Percentiles rank a stretch among this genome's conserved stretches.
These are phyloP conservation scores for Nowickia ferox DNA, from an alignment of 2,888 invertebrate species.

Conservation along the genomic window DNA sequence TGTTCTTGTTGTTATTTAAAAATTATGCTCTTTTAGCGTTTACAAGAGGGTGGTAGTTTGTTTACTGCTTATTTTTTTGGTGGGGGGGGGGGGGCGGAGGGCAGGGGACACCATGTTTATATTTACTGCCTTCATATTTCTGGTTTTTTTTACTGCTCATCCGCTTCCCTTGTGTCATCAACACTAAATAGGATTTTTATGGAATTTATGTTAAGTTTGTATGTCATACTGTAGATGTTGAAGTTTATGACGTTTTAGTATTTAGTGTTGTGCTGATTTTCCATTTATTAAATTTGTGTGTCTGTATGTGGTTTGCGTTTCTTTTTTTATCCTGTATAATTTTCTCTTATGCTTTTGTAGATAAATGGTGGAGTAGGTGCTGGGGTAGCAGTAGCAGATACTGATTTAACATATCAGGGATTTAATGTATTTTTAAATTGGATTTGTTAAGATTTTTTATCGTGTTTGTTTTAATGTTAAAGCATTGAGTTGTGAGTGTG, in stretches of 20 bases:
- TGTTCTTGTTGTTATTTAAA: slow-evolving; percentile 13
- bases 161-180: slow-evolving; percentile 50
- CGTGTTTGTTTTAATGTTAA: slow-evolving; percentile 58
- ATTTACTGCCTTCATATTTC: slow-evolving; percentile 24
- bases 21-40: slow-evolving; percentile 42
- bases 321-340: background rate
- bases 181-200: slow-evolving; percentile 68
- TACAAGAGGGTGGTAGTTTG: slow-evolving; percentile 28
- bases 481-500: slow-evolving; percentile 14
- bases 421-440: slow-evolving; percentile 72
- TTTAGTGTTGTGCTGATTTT: slow-evolving; percentile 71
- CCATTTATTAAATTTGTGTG: slow-evolving; percentile 70
- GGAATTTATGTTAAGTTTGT: slow-evolving; percentile 61
- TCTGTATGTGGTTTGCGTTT: slow-evolving; percentile 46
- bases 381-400: slow-evolving; percentile 58
- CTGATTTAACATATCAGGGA: slow-evolving; percentile 72
- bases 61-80: background rate
- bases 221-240: slow-evolving; percentile 53
- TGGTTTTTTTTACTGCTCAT: background rate
- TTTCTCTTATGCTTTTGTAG: slow-evolving; percentile 4
- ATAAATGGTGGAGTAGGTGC: slow-evolving; percentile 23
- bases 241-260: slow-evolving; percentile 64
- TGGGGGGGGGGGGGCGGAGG: background rate
- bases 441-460: slow-evolving; percentile 65
- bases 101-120: slow-evolving; percentile 6